Evolutionary conservation across 2,113 vertebrate genomes (phyloP).

Genomic region (Vulpes lagopus): DNA sequence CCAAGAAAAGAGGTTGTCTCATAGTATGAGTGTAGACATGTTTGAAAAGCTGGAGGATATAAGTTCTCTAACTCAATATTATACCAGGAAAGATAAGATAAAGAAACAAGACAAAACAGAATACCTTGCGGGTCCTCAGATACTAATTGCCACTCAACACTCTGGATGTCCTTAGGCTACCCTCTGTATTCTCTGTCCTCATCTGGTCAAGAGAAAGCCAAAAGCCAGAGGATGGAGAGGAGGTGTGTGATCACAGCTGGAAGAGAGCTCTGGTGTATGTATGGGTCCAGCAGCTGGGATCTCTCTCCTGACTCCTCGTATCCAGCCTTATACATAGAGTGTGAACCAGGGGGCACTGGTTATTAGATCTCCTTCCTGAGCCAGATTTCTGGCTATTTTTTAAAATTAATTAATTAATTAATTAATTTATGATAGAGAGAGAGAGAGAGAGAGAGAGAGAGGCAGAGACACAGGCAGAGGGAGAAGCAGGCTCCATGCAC

Average conservation of each 20-base stretch:
- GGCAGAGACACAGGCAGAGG: too few species aligned
- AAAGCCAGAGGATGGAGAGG: background rate
- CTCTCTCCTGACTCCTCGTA: background rate
- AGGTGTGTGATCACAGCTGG: rapidly evolving
- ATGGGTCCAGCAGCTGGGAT: background rate
- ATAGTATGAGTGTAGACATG: background rate
- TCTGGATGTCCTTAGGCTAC: background rate
- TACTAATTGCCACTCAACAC: too few species aligned
- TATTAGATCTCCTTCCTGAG: background rate
- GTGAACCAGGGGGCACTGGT: background rate
- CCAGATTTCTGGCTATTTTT: background rate
- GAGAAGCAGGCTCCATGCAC: too few species aligned
- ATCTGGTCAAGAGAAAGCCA: background rate
- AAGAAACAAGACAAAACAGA: background rate
- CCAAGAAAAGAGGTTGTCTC: background rate
- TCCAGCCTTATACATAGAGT: background rate
- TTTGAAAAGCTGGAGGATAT: background rate
- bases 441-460: too few species aligned
- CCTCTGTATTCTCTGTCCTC: background rate
- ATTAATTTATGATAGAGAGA: too few species aligned
- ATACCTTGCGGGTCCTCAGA: background rate
- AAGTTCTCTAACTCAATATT: background rate
- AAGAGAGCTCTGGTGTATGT: background rate
- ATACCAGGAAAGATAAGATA: background rate
- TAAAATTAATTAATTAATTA: too few species aligned